Evolutionary conservation across 2,888 invertebrate genomes (phyloP).

Genomic region (Galeopsomyia nigrocyanea): DNA sequence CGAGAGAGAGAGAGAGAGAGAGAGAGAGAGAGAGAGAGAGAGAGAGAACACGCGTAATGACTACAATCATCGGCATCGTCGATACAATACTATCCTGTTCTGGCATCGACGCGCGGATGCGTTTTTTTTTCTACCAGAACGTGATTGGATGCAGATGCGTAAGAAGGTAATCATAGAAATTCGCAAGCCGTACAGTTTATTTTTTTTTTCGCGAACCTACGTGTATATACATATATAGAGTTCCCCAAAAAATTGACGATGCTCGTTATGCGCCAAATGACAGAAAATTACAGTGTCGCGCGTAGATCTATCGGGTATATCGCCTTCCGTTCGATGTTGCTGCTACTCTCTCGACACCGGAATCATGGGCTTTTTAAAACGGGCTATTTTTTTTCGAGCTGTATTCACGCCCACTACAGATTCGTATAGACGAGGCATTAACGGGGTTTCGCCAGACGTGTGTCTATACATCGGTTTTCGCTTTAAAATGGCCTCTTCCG

Average conservation of each 20-base stretch:
- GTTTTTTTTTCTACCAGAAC: conserved; percentile 56
- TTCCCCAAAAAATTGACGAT: conserved; percentile 10
- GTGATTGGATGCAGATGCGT: conserved; percentile 52
- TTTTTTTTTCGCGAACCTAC: conserved; percentile 11
- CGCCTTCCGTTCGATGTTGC: conserved; percentile 37
- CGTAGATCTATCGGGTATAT: neutral
- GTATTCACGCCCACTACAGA: neutral
- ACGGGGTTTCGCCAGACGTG: too few relatives aligned
- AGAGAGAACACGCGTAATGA: conserved; percentile 57
- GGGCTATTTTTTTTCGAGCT: conserved; percentile 38
- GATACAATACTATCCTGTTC: conserved; percentile 61
- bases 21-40: conserved; percentile 24
- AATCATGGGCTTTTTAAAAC: conserved; percentile 42
- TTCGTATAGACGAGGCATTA: too few relatives aligned
- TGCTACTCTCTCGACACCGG: conserved; percentile 1
- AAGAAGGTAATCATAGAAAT: conserved; percentile 55
- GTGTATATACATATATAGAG: too few relatives aligned
- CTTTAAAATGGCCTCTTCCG: conserved; percentile 17
- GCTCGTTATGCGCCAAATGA: conserved; percentile 37
- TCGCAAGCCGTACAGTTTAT: conserved; percentile 43
- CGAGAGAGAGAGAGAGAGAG: conserved; percentile 16
- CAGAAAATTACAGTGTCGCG: conserved; percentile 39
- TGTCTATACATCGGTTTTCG: conserved; percentile 3
- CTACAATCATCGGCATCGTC: conserved; percentile 62
- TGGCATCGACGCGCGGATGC: conserved; percentile 37